These are phyloP conservation scores for Bombus huntii DNA, from an alignment of 1,140 invertebrate genomes.

Conservation along the genomic window DNA sequence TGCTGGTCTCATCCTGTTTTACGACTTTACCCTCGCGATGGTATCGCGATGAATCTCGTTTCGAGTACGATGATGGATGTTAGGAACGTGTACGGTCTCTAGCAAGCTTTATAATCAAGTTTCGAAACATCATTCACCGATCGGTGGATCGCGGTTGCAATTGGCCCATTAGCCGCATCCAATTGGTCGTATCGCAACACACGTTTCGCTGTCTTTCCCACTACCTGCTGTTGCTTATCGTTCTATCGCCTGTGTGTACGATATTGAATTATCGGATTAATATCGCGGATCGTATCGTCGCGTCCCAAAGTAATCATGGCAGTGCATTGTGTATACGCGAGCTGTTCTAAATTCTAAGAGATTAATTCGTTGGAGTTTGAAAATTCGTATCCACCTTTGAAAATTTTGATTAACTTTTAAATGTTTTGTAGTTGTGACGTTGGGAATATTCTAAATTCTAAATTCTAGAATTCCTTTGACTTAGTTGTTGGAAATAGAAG, in stretches of 20 bases:
- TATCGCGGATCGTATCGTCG: conserved; percentile 15
- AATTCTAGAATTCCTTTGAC: no score
- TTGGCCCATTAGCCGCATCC: conserved; percentile 73
- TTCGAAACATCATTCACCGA: conserved; percentile 62
- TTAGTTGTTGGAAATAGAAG: not conserved
- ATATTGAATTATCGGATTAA: conserved; percentile 47
- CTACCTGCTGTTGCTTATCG: conserved; percentile 63
- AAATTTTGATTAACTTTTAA: no score
- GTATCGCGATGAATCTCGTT: conserved; percentile 63
- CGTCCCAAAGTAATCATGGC: not conserved
- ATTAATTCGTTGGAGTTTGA: no score
- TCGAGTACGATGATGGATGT: conserved; percentile 61
- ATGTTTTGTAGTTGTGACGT: no score
- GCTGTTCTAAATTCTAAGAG: not conserved
- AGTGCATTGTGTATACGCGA: not conserved
- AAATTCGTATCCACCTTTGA: no score
- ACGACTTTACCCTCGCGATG: conserved; percentile 1
- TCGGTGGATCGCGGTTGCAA: conserved; percentile 53
- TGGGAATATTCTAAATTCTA: no score
- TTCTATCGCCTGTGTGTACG: conserved; percentile 10
- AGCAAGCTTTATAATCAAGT: conserved; percentile 62
- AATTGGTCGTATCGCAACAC: conserved; percentile 67
- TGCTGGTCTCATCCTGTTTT: not conserved
- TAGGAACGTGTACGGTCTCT: conserved; percentile 19
- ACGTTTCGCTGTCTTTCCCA: conserved; percentile 29